A percentile compares a stretch with the other conserved stretches of the same genome.
phyloP scores from a whole-genome alignment of 2,888 invertebrate species.

The Stenurella melanura region DNA sequence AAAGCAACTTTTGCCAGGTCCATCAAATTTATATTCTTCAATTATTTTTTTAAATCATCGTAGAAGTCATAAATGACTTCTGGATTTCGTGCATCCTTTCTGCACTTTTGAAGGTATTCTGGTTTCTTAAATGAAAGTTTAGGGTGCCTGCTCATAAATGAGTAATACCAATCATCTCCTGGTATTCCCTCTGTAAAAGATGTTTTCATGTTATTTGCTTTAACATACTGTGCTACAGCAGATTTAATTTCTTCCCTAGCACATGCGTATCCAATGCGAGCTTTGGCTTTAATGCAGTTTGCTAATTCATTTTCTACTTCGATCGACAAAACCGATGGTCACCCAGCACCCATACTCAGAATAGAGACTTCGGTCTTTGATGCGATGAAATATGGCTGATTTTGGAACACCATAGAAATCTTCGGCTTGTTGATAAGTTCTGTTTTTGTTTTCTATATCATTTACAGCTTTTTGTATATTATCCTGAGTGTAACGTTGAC shows the following conservation, averaged over 20 bases:
- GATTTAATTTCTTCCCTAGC: no score
- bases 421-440: neutral
- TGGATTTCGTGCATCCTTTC: no score
- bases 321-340: no score
- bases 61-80: no score
- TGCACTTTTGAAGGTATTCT: neutral
- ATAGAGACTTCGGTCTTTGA: neutral
- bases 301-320: no score
- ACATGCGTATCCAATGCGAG: neutral
- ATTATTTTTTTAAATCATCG: no score
- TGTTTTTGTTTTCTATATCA: neutral
- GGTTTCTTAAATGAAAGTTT: slow-evolving; percentile 2
- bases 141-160: neutral
- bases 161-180: neutral
- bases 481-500: neutral
- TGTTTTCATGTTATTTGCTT: neutral
- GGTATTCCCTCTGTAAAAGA: slow-evolving; percentile 2
- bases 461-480: neutral
- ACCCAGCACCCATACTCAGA: neutral
- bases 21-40: no score
- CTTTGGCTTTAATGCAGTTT: neutral
- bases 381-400: neutral
- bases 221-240: slow-evolving; percentile 1
- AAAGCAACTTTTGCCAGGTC: no score
- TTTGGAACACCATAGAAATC: slow-evolving; percentile 1